A percentile compares a stretch with the other conserved stretches of the same genome.
Evolutionary conservation across 2,797 vertebrate genomes (phyloP).

Genomic region (Hydrocynus forskahlii): DNA sequence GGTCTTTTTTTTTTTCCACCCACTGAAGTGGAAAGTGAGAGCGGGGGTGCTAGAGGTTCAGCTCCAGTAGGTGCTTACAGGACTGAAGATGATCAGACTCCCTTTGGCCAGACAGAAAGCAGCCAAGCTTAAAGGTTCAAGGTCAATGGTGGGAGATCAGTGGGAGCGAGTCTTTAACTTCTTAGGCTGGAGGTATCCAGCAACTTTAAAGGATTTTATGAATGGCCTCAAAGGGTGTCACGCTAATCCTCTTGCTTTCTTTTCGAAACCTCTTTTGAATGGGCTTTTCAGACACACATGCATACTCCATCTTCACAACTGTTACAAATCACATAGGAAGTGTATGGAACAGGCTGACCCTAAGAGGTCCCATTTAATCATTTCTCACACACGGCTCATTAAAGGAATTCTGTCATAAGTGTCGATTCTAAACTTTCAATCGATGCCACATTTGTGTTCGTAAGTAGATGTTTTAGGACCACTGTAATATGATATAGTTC

Average conservation of each 20-base stretch:
- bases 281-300: constrained; percentile 12
- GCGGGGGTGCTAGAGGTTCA: constrained; percentile 25
- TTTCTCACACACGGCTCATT: too few relatives aligned
- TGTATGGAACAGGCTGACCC: neutral
- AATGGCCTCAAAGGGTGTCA: constrained; percentile 38
- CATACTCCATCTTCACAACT: neutral
- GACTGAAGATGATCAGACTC: constrained; percentile 28
- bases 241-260: constrained; percentile 28
- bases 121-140: constrained; percentile 46
- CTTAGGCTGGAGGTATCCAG: constrained; percentile 19
- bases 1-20: constrained; percentile 32
- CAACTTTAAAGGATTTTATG: constrained; percentile 40
- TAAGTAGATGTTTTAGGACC: too few relatives aligned
- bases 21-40: constrained; percentile 51
- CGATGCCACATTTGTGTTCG: too few relatives aligned
- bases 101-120: constrained; percentile 46
- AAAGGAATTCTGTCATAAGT: too few relatives aligned
- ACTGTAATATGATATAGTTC: too few relatives aligned
- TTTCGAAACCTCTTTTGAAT: constrained; percentile 19
- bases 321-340: neutral
- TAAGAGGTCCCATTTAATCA: neutral
- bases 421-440: neutral
- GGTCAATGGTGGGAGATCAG: constrained; percentile 45
- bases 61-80: constrained; percentile 42
- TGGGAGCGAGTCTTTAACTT: constrained; percentile 28